Conservation (phyloP, 1,140 invertebrate genomes). For the Antheraea mylitta region DNA sequence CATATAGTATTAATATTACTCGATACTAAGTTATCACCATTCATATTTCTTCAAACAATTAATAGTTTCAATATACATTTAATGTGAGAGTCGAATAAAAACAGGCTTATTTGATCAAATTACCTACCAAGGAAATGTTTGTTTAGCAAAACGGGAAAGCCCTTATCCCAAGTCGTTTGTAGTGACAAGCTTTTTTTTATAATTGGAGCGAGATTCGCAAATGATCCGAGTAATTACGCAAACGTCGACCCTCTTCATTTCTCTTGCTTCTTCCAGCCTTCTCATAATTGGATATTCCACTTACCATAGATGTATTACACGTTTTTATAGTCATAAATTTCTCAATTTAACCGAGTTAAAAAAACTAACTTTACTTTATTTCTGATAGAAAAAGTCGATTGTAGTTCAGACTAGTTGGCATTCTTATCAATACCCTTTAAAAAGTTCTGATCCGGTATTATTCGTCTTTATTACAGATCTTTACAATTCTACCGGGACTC, state of each 20-base stretch:
- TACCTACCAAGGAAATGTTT: constrained; percentile 33
- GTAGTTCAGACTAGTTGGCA: not conserved
- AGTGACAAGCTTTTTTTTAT: constrained; percentile 66
- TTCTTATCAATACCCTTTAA: not conserved
- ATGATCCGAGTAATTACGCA: constrained; percentile 75
- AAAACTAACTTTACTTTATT: not conserved
- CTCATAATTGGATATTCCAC: constrained; percentile 46
- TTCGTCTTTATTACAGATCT: not conserved
- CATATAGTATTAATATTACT: no score
- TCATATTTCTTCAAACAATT: no score
- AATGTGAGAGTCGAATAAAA: no score
- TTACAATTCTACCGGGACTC: not conserved
- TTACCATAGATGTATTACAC: constrained; percentile 31
- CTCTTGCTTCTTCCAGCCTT: constrained; percentile 36
- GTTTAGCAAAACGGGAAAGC: constrained; percentile 33
- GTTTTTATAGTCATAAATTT: constrained; percentile 30
- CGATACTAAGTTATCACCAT: no score
- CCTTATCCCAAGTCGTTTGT: constrained; percentile 42
- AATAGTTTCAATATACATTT: no score
- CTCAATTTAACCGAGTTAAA: constrained; percentile 1
- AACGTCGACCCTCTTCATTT: constrained; percentile 75
- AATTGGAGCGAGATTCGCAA: constrained; percentile 66
- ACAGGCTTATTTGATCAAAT: not conserved
- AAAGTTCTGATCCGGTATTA: not conserved
- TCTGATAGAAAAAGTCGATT: not conserved